Evolutionary conservation across 1,140 invertebrate species (phyloP).

Genomic region (Adoxophyes honmai): DNA sequence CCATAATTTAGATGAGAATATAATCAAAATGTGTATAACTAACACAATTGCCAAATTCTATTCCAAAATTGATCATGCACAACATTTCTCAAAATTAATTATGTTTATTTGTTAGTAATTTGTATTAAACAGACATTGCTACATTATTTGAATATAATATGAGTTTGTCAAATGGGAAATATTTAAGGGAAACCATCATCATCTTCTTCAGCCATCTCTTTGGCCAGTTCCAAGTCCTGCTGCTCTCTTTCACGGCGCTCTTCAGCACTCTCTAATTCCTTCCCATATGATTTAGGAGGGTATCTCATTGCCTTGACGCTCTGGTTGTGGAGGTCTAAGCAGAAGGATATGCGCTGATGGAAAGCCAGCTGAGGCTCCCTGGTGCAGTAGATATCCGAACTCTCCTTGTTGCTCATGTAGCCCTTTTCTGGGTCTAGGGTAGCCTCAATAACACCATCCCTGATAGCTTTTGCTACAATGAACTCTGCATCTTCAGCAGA

Average conservation of each 20-base stretch:
- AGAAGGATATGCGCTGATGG: slow-evolving; percentile 98
- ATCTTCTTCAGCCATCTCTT: slow-evolving; percentile 99
- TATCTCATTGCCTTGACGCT: slow-evolving; percentile 99
- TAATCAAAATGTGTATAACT: too few relatives aligned
- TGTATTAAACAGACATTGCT: slow-evolving; percentile 15
- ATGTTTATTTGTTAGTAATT: slow-evolving; percentile 18
- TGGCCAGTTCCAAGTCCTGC: slow-evolving; percentile 97
- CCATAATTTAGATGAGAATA: too few relatives aligned
- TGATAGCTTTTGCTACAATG: slow-evolving; percentile 99
- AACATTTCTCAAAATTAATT: slow-evolving; percentile 15
- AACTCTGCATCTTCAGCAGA: slow-evolving; percentile 99
- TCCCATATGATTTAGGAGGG: slow-evolving; percentile 98
- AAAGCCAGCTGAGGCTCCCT: slow-evolving; percentile 97
- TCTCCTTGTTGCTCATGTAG: slow-evolving; percentile 98
- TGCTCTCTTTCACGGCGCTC: slow-evolving; percentile 97
- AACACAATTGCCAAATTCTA: too few relatives aligned
- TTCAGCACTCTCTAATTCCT: slow-evolving; percentile 98
- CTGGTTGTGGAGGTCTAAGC: slow-evolving; percentile 98
- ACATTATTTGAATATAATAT: slow-evolving; percentile 7
- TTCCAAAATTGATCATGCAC: too few relatives aligned
- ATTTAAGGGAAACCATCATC: slow-evolving; percentile 90
- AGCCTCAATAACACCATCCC: slow-evolving; percentile 99
- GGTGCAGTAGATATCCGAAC: slow-evolving; percentile 97
- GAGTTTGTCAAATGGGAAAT: neutral
- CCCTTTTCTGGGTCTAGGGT: slow-evolving; percentile 96